Base-by-base conservation (phyloP, 2,113 vertebrate genomes). In the Silurus glanis region DNA sequence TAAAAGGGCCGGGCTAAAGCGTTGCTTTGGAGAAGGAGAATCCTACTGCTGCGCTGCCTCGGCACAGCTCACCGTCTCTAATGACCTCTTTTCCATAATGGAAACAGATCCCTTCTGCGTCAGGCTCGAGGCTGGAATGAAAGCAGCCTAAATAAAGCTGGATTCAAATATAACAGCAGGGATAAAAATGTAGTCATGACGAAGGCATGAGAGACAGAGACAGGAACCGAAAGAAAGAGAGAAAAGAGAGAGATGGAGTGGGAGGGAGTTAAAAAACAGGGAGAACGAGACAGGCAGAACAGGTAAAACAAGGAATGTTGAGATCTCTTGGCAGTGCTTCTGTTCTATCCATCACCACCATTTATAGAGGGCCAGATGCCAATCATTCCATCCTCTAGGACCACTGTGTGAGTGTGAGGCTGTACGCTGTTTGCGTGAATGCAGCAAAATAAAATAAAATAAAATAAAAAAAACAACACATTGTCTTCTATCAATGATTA, bases 271-370 rank as follows among this genome's bases (percentile, higher is more conserved):
- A 25, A 25, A 67, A n/a, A 28, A 78, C 56, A 13, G 6, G 25
- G 19, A 69, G 56, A 72, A 37, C 47, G n/a, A 80, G 61, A 67
- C 25, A 62, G 62, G 71, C 74, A 80, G 45, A 51, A 21, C 47
- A 66, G 62, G 64, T 71, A 51, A 59, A 76, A 66, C 66, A 74
- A 47, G 53, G 47, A 82, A 58, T n/a, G 78, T 86, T 56, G 85
- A 88, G 61, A 85, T 90, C 49, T 85, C 76, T 87, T 53, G 13
- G 88, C 83, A 86, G 85, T 91, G 88, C 92, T 91, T 87, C 69
- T 91, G 90, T 89, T 84, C 83, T 95, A 92, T 87, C 94, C 91
- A 90, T 90, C 91, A 89, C 83, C 90, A 95, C 95, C 90, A 17
- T 90, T 85, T 66, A 67, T 90, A 89, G 86, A 89, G 87, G 84